phyloP scores from a whole-genome alignment of 1,140 invertebrate genomes.

The Leptonema lineaticorne region DNA sequence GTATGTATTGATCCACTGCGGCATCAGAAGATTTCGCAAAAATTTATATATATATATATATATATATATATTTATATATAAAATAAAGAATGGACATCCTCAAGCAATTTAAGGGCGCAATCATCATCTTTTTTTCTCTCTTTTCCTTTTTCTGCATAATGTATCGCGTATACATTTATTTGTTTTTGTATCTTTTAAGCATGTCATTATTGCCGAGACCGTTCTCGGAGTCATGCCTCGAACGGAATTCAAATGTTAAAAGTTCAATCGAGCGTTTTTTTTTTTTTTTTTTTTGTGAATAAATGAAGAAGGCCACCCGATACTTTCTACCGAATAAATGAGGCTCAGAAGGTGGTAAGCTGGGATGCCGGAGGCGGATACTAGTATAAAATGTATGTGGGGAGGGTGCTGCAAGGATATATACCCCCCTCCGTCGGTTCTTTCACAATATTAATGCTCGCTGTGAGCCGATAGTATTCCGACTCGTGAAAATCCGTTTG shows the following conservation, averaged over 20 bases:
- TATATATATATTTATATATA: too few species aligned
- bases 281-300: too few species aligned
- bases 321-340: constrained; percentile 3
- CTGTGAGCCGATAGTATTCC: constrained; percentile 10
- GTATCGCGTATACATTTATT: too few species aligned
- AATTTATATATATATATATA: too few species aligned
- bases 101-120: too few species aligned
- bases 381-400: too few species aligned
- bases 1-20: too few species aligned
- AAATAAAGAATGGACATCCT: too few species aligned
- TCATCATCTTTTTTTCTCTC: too few species aligned
- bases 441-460: constrained; percentile 21
- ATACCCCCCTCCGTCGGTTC: not conserved
- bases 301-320: constrained; percentile 10
- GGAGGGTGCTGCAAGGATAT: too few species aligned
- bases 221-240: not conserved
- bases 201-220: not conserved
- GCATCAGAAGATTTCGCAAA: too few species aligned
- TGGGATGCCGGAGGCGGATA: not conserved
- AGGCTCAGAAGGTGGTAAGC: constrained; percentile 1
- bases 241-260: not conserved
- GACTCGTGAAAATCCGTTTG: constrained; percentile 22
- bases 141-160: too few species aligned
- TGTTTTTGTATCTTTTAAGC: not conserved
- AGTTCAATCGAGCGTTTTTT: constrained; percentile 15